phyloP scores from a whole-genome alignment of 2,113 vertebrate species.

The Grantiella picta region DNA sequence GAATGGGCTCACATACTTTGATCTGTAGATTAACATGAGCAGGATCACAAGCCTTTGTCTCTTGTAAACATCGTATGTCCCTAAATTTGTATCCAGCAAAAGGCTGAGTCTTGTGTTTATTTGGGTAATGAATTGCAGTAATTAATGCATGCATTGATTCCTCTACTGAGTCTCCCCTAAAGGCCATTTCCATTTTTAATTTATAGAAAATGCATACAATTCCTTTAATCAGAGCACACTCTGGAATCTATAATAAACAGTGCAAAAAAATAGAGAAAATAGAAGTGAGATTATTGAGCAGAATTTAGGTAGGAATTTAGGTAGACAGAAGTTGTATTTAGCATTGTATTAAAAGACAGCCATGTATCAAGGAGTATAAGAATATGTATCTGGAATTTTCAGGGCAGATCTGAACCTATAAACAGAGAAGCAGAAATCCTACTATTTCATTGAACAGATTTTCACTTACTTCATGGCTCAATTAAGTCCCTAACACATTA shows the following conservation, averaged over 20 bases:
- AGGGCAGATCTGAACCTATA: background rate
- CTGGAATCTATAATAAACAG: constrained; percentile 55
- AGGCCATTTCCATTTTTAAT: constrained; percentile 95
- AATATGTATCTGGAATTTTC: background rate
- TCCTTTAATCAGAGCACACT: constrained; percentile 60
- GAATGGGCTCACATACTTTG: constrained; percentile 79
- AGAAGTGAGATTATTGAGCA: background rate
- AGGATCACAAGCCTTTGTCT: constrained; percentile 87
- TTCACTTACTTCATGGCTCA: background rate
- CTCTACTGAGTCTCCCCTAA: constrained; percentile 83
- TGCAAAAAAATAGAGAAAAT: background rate
- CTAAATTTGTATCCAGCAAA: constrained; percentile 86
- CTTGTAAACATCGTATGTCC: constrained; percentile 78
- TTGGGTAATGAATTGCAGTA: constrained; percentile 97
- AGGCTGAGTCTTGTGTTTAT: constrained; percentile 90
- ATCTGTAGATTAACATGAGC: constrained; percentile 89
- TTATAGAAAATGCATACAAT: constrained; percentile 83
- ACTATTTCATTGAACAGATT: background rate
- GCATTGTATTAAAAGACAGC: background rate
- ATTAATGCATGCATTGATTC: constrained; percentile 97
- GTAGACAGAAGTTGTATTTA: background rate
- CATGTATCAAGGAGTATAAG: background rate
- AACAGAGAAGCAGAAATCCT: background rate
- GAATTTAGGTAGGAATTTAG: background rate
- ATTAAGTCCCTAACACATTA: background rate